Evolutionary conservation across 53 echinoderm and acorn worm species (phyloP), one percentile per base, ranked within the genome.

Genomic region (Temnopleurus reevesii): DNA sequence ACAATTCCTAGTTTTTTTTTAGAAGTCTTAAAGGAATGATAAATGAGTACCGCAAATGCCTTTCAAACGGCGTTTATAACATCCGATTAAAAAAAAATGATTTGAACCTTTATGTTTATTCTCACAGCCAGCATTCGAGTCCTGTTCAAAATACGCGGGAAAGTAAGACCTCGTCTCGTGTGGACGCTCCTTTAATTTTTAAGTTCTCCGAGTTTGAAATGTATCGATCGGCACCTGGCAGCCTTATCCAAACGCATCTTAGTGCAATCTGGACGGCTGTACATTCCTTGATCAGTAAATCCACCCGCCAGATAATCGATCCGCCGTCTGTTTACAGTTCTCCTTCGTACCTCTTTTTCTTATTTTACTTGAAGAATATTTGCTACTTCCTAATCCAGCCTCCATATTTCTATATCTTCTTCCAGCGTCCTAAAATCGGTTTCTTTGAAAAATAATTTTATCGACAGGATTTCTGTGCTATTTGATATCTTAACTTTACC

Each of bases 211-310:
- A 79, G 79, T 79, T 79, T 79, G 46, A 79, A 49, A 49, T 79
- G 1, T 87, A 87, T 87, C 35, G 88, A 87, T 87, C 88, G 88
- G 30, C 88, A 87, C 88, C 88, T 87, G 88, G 27, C 21, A 35
- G 51, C 34, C 88, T 66, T 87, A 87, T 87, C 88, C 88, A 87
- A 87, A 87, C 71, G 71, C 53, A 66, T 66, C 49, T 23, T 53
- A 43, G 65, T 43, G 71, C 49, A 47, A 65, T 65, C 65, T 87
- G 88, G 30, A 46, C 65, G 71, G 88, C 88, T 87, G 88, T 66
- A 66, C 53, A 87, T 65, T 53, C 66, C 36, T 35, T 21, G 66
- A 87, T 51, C 88, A 51, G 88, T 87, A 87, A 87, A 66, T 66
- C 71, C 65, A 87, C 34, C 71, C 88, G 65, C 71, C 8, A 38